Conservation (phyloP, 2,888 invertebrate genomes). For the Petrophora chlorosata region DNA sequence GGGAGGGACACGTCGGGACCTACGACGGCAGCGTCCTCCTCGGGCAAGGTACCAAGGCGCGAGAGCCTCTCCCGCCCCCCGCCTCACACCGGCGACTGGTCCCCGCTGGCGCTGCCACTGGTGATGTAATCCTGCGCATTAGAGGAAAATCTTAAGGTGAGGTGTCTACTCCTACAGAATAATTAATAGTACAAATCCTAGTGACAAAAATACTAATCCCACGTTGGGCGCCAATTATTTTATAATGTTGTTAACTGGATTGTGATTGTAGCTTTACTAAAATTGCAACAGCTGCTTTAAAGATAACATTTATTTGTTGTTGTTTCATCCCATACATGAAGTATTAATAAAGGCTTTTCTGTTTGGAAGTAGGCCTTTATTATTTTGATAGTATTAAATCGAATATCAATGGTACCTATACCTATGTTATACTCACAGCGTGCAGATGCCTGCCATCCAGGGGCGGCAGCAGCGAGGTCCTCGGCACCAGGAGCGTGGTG, state of each 20-base stretch:
- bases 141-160: not conserved
- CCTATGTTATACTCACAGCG: constrained; percentile 59
- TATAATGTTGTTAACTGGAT: too few relatives aligned
- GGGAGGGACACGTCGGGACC: constrained; percentile 45
- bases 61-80: constrained; percentile 79
- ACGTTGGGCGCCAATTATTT: not conserved
- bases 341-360: too few relatives aligned
- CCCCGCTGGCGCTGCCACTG: constrained; percentile 78
- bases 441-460: constrained; percentile 70
- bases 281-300: too few relatives aligned
- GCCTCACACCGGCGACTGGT: constrained; percentile 80
- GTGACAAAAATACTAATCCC: not conserved
- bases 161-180: too few relatives aligned
- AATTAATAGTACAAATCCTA: too few relatives aligned
- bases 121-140: constrained; percentile 74
- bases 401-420: not conserved
- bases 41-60: constrained; percentile 75
- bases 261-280: too few relatives aligned
- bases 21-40: constrained; percentile 64
- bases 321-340: too few relatives aligned
- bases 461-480: constrained; percentile 72
- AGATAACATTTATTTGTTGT: too few relatives aligned
- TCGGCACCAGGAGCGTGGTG: constrained; percentile 86
- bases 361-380: too few relatives aligned
- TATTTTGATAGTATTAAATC: not conserved